A percentile compares a stretch with the other conserved stretches of the same genome.
Evolutionary conservation across 2,888 invertebrate species (phyloP).

Genomic region (Orthosia incerta): DNA sequence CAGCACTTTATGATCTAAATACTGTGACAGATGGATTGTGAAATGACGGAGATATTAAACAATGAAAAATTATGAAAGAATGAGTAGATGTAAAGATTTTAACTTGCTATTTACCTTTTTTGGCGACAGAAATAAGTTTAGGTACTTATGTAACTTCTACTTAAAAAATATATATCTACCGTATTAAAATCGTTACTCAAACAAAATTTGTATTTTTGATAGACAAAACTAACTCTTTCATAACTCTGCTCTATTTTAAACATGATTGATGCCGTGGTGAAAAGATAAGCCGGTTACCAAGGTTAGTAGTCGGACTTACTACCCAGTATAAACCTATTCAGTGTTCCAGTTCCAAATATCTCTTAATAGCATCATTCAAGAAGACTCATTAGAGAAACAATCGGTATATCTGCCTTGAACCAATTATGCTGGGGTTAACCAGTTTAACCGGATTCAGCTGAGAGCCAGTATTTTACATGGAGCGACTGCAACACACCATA

Average conservation of each 20-base stretch:
- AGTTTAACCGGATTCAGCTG: too few species aligned
- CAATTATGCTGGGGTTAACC: too few species aligned
- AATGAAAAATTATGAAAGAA: slow-evolving; percentile 9
- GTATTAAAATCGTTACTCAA: neutral
- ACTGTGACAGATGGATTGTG: slow-evolving; percentile 40
- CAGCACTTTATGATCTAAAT: slow-evolving; percentile 35
- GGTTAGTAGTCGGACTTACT: neutral
- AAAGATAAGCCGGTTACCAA: neutral
- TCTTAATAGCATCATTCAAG: neutral
- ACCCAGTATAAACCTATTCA: too few species aligned
- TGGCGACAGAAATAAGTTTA: neutral
- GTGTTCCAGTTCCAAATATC: neutral
- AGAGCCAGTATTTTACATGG: too few species aligned
- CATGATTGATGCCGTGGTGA: neutral
- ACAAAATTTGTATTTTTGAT: too few species aligned
- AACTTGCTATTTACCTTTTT: too few species aligned
- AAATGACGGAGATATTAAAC: slow-evolving; percentile 11
- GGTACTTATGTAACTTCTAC: neutral
- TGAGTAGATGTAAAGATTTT: neutral
- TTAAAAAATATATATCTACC: neutral
- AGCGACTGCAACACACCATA: too few species aligned
- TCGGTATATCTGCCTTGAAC: too few species aligned
- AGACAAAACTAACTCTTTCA: neutral
- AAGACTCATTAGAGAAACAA: neutral
- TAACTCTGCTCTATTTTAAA: neutral